phyloP scores from a whole-genome alignment of 2,888 invertebrate genomes.

The Oeneis ivallda region DNA sequence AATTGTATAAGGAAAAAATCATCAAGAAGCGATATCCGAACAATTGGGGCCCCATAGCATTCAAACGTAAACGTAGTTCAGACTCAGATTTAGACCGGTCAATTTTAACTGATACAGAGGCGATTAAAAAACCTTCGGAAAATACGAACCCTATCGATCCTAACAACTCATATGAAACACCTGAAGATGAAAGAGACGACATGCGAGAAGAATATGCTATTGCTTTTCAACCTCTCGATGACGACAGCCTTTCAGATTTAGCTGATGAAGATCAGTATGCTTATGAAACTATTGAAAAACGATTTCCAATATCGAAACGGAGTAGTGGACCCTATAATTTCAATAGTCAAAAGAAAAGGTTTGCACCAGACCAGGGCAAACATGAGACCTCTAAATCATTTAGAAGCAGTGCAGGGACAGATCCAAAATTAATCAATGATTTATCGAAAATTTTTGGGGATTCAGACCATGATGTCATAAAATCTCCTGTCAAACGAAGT shows the following conservation, averaged over 20 bases:
- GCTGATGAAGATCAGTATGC: constrained; percentile 69
- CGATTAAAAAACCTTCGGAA: constrained; percentile 50
- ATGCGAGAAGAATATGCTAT: constrained; percentile 73
- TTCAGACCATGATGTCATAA: constrained; percentile 63
- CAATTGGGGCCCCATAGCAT: constrained; percentile 78
- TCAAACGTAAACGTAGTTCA: constrained; percentile 75
- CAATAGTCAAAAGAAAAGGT: constrained; percentile 61
- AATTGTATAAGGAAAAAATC: constrained; percentile 72
- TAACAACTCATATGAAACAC: constrained; percentile 61
- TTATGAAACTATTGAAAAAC: constrained; percentile 76
- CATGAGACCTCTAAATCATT: constrained; percentile 60
- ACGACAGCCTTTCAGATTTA: constrained; percentile 64
- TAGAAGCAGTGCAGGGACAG: constrained; percentile 80
- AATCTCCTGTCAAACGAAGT: constrained; percentile 80
- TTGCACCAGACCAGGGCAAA: constrained; percentile 58
- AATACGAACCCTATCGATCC: constrained; percentile 49
- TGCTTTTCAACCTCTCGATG: constrained; percentile 75
- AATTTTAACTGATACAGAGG: constrained; percentile 58
- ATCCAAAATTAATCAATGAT: constrained; percentile 86
- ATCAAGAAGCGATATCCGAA: constrained; percentile 73
- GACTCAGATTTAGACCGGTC: constrained; percentile 53
- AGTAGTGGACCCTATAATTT: constrained; percentile 75
- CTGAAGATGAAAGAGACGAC: constrained; percentile 71
- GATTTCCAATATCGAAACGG: constrained; percentile 85
- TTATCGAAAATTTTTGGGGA: constrained; percentile 85